Evolutionary conservation across 1,140 invertebrate genomes (phyloP).

Genomic region (Vollenhovia emeryi): DNA sequence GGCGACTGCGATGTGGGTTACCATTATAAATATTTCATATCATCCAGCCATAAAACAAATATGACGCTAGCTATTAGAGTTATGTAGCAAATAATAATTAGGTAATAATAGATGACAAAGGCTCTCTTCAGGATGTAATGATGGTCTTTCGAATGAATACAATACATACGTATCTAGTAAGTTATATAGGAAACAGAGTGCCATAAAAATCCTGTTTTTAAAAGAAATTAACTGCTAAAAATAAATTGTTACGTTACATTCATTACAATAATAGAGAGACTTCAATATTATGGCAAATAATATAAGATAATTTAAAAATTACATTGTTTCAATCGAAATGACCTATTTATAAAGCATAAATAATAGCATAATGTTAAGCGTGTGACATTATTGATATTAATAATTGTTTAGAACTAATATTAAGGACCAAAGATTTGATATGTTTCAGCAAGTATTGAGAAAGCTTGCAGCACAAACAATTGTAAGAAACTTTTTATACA

Average conservation of each 20-base stretch:
- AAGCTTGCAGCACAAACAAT: constrained; percentile 74
- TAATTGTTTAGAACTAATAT: constrained; percentile 77
- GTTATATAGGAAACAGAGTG: constrained; percentile 63
- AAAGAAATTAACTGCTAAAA: constrained; percentile 13
- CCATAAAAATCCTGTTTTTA: constrained; percentile 66
- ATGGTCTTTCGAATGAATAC: constrained; percentile 61
- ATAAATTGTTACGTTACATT: constrained; percentile 19
- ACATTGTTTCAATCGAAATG: constrained; percentile 57
- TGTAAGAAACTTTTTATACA: constrained; percentile 71
- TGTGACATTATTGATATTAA: constrained; percentile 66
- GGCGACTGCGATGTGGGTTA: constrained; percentile 79
- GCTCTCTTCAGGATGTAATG: constrained; percentile 62
- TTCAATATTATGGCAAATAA: constrained; percentile 47
- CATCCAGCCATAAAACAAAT: constrained; percentile 75
- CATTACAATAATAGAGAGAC: neutral
- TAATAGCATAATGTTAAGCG: constrained; percentile 73
- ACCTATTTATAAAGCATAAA: constrained; percentile 70
- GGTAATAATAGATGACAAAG: constrained; percentile 43
- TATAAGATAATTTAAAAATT: constrained; percentile 52
- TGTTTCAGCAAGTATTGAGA: constrained; percentile 76
- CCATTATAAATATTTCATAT: constrained; percentile 80
- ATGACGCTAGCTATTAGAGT: constrained; percentile 68
- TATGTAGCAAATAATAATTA: constrained; percentile 56
- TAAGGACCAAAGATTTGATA: constrained; percentile 85
- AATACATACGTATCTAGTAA: constrained; percentile 45